Conservation (phyloP, 2,113 vertebrate genomes). For the Siphamia tubifer region DNA sequence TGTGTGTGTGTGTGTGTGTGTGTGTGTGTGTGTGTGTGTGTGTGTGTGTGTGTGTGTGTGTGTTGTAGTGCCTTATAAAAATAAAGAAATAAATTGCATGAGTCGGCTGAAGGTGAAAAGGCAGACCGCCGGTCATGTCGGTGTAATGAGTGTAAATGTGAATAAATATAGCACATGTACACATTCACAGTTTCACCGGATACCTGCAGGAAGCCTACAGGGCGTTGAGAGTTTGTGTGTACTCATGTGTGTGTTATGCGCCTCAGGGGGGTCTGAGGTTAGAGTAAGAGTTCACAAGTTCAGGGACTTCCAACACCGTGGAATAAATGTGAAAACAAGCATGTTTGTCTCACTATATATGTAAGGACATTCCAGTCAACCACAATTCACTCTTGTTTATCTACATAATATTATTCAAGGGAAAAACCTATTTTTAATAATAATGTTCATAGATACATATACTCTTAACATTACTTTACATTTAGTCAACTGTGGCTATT, state of each 20-base stretch:
- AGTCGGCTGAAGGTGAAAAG: constrained; percentile 31
- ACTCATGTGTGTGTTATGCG: constrained; percentile 19
- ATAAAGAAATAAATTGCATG: constrained; percentile 19
- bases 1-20: no score
- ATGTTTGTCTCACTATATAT: neutral
- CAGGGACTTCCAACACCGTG: constrained; percentile 25
- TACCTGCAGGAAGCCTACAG: constrained; percentile 28
- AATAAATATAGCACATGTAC: constrained; percentile 33
- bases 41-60: no score
- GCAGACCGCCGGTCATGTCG: constrained; percentile 26
- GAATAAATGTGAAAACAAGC: constrained; percentile 24
- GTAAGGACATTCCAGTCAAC: constrained; percentile 4
- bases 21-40: no score
- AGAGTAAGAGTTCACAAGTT: constrained; percentile 56
- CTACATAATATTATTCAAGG: no score
- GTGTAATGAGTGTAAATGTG: constrained; percentile 41
- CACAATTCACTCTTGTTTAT: no score
- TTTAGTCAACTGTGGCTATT: no score
- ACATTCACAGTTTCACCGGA: constrained; percentile 4
- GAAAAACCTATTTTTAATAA: no score
- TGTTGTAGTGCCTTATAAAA: no score
- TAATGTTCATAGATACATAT: no score
- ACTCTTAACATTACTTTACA: no score
- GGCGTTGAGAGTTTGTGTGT: neutral
- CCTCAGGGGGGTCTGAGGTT: constrained; percentile 33